Percentiles rank a stretch among this genome's conserved stretches.
These are phyloP conservation scores for Poecilus cupreus DNA, from an alignment of 2,888 invertebrate genomes.

Conservation along the genomic window DNA sequence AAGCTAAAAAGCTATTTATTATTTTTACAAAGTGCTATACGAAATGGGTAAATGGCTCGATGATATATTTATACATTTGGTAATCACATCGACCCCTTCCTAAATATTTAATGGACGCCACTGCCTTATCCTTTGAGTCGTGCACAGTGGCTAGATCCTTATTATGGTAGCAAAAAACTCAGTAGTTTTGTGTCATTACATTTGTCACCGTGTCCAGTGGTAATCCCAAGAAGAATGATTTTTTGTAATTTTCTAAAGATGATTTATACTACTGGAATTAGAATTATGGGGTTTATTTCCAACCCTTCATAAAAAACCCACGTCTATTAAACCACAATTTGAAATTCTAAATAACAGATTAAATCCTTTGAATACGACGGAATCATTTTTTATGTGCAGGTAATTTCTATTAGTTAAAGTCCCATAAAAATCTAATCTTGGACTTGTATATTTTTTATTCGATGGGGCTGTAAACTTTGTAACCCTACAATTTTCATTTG, in stretches of 20 bases:
- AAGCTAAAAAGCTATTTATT: too few relatives aligned
- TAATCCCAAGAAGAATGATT: constrained; percentile 40
- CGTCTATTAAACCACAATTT: constrained; percentile 19
- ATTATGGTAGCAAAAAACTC: constrained; percentile 12
- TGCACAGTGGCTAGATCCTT: constrained; percentile 1
- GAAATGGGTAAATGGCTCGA: too few relatives aligned
- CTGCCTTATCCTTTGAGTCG: neutral
- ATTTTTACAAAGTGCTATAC: too few relatives aligned
- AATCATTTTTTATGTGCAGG: neutral
- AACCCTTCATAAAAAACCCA: constrained; percentile 9
- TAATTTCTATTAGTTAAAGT: constrained; percentile 30
- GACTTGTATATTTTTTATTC: neutral
- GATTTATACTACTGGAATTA: constrained; percentile 38
- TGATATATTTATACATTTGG: too few relatives aligned
- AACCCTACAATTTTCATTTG: neutral
- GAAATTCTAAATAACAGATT: constrained; percentile 27
- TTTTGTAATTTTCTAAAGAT: neutral
- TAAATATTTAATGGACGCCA: neutral
- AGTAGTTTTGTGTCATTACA: constrained; percentile 50
- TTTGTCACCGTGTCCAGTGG: constrained; percentile 41
- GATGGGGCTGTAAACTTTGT: neutral
- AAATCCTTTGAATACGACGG: neutral
- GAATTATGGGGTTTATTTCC: neutral
- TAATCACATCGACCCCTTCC: too few relatives aligned
- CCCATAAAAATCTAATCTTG: constrained; percentile 14